A percentile compares a stretch with the other conserved stretches of the same genome.
These are phyloP conservation scores for Cyanoliseus patagonus DNA, from an alignment of 2,113 vertebrate genomes.

Conservation along the genomic window DNA sequence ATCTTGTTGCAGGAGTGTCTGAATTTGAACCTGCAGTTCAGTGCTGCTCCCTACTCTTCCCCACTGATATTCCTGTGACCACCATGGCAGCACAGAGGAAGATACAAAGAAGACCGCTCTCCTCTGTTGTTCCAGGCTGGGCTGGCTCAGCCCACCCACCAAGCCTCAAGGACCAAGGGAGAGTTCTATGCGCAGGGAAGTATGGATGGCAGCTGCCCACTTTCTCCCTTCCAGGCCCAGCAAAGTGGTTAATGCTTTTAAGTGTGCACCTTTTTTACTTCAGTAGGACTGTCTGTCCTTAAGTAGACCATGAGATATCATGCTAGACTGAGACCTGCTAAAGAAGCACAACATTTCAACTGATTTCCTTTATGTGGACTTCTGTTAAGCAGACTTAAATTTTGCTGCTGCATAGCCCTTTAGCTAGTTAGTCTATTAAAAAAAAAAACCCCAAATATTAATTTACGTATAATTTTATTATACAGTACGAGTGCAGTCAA, in stretches of 20 bases:
- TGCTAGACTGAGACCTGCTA: background rate
- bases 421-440: background rate
- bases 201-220: background rate
- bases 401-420: background rate
- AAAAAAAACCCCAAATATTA: background rate
- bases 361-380: background rate
- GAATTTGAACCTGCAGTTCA: background rate
- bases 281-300: background rate
- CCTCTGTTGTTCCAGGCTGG: background rate
- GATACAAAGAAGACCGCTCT: background rate
- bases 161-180: background rate
- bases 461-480: background rate
- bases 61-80: background rate
- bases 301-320: background rate
- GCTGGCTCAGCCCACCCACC: background rate
- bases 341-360: background rate
- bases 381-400: background rate
- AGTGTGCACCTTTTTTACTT: background rate
- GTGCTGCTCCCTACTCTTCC: rapidly evolving
- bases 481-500: background rate
- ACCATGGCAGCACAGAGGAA: background rate
- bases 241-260: background rate
- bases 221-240: background rate
- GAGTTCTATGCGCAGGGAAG: rapidly evolving
- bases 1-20: background rate